A percentile compares a stretch with the other conserved stretches of the same genome.
Evolutionary conservation across 2,888 invertebrate genomes (phyloP).

Genomic region (Melinopterus prodromus): DNA sequence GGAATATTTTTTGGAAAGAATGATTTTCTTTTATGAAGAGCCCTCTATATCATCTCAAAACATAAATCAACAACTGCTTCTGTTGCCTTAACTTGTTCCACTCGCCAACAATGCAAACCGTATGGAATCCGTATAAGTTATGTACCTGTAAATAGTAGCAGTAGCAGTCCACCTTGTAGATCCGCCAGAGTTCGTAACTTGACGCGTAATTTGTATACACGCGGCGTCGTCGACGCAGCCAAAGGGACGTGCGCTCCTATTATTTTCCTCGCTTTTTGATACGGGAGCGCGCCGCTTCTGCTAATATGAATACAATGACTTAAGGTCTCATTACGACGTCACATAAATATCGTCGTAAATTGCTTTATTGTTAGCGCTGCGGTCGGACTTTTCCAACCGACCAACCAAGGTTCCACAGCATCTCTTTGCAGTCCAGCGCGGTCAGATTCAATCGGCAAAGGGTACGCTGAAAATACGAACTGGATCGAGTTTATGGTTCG

Average conservation of each 20-base stretch:
- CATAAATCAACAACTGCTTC: too few relatives aligned
- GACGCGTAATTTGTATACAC: slow-evolving; percentile 24
- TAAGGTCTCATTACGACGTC: slow-evolving; percentile 21
- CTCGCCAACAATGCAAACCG: not conserved
- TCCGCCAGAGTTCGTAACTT: not conserved
- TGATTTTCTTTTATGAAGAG: too few relatives aligned
- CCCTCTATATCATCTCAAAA: too few relatives aligned
- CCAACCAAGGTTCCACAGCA: not conserved
- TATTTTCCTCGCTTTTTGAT: slow-evolving; percentile 14
- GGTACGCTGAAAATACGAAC: too few relatives aligned
- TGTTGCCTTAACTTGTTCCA: not conserved
- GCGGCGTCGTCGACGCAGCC: slow-evolving; percentile 7
- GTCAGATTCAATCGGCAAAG: too few relatives aligned
- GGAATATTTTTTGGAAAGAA: too few relatives aligned
- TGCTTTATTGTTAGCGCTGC: slow-evolving; percentile 17
- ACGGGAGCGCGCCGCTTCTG: not conserved
- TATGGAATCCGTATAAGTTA: not conserved
- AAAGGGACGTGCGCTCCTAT: slow-evolving; percentile 12
- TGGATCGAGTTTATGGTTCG: too few relatives aligned
- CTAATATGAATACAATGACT: slow-evolving; percentile 26
- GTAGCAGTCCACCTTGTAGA: not conserved
- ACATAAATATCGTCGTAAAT: slow-evolving; percentile 24
- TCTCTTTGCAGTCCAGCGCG: not conserved
- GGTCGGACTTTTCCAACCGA: not conserved
- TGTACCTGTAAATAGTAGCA: not conserved